Evolutionary conservation across 2,888 invertebrate species (phyloP), one percentile per base, ranked within the genome.

Genomic region (Eristalis pertinax): DNA sequence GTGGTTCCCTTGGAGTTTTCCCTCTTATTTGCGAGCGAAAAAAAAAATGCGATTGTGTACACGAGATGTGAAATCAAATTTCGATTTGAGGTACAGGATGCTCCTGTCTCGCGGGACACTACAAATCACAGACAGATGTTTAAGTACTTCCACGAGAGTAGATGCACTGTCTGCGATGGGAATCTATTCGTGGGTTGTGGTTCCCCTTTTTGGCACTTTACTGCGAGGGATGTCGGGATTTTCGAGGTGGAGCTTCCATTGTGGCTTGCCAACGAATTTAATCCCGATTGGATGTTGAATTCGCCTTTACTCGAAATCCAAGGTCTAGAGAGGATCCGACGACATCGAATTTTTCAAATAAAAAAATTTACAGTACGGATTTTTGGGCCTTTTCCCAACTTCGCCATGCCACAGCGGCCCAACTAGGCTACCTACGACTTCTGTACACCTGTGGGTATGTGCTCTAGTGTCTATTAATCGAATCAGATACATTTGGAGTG

Each of bases 61-160:
- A 32, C 10, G n/a, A 67, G 67, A 75, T 73, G 83, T 64, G 35
- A 77, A 81, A 83, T 83, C 77, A 83, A 83, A 83, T 77, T 77
- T 77, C 72, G 72, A 83, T 83, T 73, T 75, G 69, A 69, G 69
- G 75, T 81, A 19, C 32, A 32, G 32, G 7, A 32, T 32, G 32
- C 19, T 19, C 19, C 50, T 19, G 8, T 19, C 50, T 50, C 50
- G 19, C n/a, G 50, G 50, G 50, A 50, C 50, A 50, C 50, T 19
- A 50, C 50, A 50, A 50, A 50, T 50, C 50, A 50, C 50, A 19
- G 50, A 50, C 50, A 50, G 50, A 50, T 50, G 50, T 19, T 19
- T 50, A 50, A 50, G 50, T 19, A 50, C 50, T 50, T 50, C 50
- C n/a, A 50, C 50, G 50, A 50, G 50, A 19, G 50, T 19, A 8